Percentiles rank a stretch among this genome's conserved stretches.
Evolutionary conservation across 2,888 invertebrate species (phyloP).

Genomic region (Oasisia sp.): DNA sequence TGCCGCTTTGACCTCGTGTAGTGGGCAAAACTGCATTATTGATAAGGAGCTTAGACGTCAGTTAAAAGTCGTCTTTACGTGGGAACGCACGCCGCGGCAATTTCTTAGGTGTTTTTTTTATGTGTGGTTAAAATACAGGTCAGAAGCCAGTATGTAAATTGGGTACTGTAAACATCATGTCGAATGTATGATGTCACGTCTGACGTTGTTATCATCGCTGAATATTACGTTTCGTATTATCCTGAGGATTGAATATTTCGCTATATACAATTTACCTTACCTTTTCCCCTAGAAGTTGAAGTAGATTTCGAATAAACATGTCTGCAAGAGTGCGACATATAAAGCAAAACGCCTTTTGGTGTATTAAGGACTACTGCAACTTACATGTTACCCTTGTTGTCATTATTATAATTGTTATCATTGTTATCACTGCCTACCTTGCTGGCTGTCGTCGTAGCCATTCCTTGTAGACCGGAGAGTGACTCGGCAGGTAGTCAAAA

Average conservation of each 20-base stretch:
- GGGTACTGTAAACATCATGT: not conserved
- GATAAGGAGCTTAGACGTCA: not conserved
- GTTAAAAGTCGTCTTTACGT: not conserved
- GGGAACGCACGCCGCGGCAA: not conserved
- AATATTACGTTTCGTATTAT: too few relatives aligned
- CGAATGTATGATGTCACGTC: too few relatives aligned
- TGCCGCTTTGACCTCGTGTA: not conserved
- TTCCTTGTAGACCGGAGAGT: slow-evolving; percentile 54
- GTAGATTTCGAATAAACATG: too few relatives aligned
- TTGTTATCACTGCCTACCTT: slow-evolving; percentile 36
- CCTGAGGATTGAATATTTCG: too few relatives aligned
- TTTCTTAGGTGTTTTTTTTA: not conserved
- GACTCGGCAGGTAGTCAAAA: slow-evolving; percentile 57
- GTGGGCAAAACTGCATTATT: not conserved
- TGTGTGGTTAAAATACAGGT: not conserved
- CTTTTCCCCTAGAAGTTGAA: too few relatives aligned
- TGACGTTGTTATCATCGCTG: too few relatives aligned
- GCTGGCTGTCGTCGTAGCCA: slow-evolving; percentile 54
- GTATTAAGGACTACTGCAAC: too few relatives aligned
- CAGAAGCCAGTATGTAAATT: not conserved
- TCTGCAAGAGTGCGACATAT: too few relatives aligned
- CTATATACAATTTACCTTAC: too few relatives aligned
- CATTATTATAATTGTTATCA: too few relatives aligned
- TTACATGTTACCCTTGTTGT: too few relatives aligned
- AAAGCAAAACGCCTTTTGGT: too few relatives aligned